Percentiles rank a stretch among this genome's conserved stretches.
These are phyloP conservation scores for Oeneis ivallda DNA, from an alignment of 2,888 invertebrate genomes.

Conservation along the genomic window DNA sequence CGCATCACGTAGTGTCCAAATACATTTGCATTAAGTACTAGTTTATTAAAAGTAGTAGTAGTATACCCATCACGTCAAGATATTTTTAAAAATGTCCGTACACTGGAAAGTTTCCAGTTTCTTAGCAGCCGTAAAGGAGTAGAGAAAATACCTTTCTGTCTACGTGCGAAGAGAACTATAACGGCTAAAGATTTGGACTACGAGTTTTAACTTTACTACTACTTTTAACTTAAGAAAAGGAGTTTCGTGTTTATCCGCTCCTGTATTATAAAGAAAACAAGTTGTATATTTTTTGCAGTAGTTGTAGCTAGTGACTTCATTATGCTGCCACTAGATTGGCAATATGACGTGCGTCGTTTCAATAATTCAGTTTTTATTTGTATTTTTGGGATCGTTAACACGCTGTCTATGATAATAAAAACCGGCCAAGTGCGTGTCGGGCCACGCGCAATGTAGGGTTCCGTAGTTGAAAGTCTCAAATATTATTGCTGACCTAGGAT, in stretches of 20 bases:
- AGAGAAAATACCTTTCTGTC: background rate
- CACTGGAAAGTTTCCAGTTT: constrained; percentile 6
- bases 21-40: background rate
- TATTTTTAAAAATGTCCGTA: constrained; percentile 4
- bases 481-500: no score
- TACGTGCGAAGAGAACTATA: background rate
- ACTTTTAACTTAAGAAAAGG: background rate
- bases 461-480: no score
- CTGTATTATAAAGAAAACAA: background rate
- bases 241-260: background rate
- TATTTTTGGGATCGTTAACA: constrained; percentile 21
- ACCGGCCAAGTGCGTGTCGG: no score
- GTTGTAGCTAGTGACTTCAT: background rate
- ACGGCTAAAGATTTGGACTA: background rate
- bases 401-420: constrained; percentile 32
- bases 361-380: background rate
- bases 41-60: background rate
- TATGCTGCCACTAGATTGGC: background rate
- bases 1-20: background rate
- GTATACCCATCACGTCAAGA: background rate
- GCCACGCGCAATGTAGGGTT: no score
- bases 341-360: background rate
- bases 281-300: background rate
- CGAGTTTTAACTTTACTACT: background rate
- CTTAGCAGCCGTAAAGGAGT: background rate